Evolutionary conservation across 2,113 vertebrate species (phyloP), one percentile per base, ranked within the genome.

Genomic region (Gasterosteus aculeatus): DNA sequence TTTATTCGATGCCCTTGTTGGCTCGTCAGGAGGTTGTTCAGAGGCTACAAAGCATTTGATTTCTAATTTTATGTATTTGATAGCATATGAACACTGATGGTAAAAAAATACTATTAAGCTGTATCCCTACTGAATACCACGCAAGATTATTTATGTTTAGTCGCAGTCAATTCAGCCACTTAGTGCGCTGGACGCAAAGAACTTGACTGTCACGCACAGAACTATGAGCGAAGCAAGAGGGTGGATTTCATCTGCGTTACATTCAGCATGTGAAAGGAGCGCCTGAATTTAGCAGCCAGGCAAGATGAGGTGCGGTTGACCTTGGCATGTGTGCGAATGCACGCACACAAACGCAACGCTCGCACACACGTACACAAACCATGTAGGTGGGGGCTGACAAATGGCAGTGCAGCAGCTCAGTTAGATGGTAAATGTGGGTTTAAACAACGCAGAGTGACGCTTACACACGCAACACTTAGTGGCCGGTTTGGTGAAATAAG

Each of bases 371-470:
- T 61, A 63, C 38, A 60, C 69, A 56, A 65, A 63, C 35, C 39
- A 35, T 15, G 71, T 31, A 60, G 79, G 41, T 42, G 64, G 31
- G 11, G 2, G 63, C 90, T 91, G 91, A 92, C 87, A 92, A 93
- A 92, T 92, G 92, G 84, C 78, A 85, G 85, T 61, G 68, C 82
- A 78, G 89, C 84, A 77, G 87, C 85, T 87, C 87, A 85, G 86
- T 91, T 91, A 86, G 88, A 90, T 91, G 86, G 74, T 88, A 92
- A 91, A 91, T 90, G 87, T 90, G 88, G 89, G 85, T 89, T 93
- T 91, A 91, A 92, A 90, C 89, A 92, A 92, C 83, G 84, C 86
- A 87, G 81, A 87, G 77, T 85, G 90, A 86, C 86, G 81, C 87
- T 88, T 77, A 84, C 90, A 86, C 87, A 84, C 79, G 81, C 83